Evolutionary conservation across 2,888 invertebrate genomes (phyloP), one percentile per base, ranked within the genome.

Genomic region (Hipparchia semele): DNA sequence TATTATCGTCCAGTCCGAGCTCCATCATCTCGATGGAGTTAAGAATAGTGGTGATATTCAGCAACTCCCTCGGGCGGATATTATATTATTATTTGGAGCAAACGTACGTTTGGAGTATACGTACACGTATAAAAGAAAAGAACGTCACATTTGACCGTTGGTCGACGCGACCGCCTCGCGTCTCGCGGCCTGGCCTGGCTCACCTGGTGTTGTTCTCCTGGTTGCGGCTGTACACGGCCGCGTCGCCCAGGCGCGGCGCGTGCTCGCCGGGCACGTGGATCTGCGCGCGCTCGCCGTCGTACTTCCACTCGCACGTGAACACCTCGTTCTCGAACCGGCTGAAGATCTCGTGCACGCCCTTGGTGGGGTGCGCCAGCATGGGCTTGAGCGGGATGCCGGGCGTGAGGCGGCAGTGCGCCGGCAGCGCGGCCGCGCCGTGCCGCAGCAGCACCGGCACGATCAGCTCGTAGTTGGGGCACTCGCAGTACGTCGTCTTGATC

Each of bases 301-400:
- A 99, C 89, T 99, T 99, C 96, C 97, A 99, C 92, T 99, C 99
- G 88, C 99, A 99, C 0, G 99, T 99, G 88, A 99, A 99, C 81
- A 96, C 95, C 77, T 97, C 95, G 12, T 96, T 96, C 74, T 98
- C 98, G 90, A 98, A 98, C 82, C 98, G 95, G 74, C 96, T 95
- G 70, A 99, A 90, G 5, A 99, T 97, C 87, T 99, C 99, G 76
- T 96, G 95, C 1, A 99, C 97, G 3, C 99, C 99, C 87, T 97
- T 98, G 0, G 99, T 99, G 3, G 99, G 99, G 86, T 99, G 99
- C 0, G 99, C 99, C 83, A 99, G 94, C 99, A 99, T 99, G 0
- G 99, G 99, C 87, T 99, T 98, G 77, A 99, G 94, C 10, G 99
- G 99, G 79, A 99, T 95, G 68, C 99, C 99, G 10, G 99, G 98